Conservation (phyloP, 2,113 vertebrate genomes). For the Suncus etruscus region DNA sequence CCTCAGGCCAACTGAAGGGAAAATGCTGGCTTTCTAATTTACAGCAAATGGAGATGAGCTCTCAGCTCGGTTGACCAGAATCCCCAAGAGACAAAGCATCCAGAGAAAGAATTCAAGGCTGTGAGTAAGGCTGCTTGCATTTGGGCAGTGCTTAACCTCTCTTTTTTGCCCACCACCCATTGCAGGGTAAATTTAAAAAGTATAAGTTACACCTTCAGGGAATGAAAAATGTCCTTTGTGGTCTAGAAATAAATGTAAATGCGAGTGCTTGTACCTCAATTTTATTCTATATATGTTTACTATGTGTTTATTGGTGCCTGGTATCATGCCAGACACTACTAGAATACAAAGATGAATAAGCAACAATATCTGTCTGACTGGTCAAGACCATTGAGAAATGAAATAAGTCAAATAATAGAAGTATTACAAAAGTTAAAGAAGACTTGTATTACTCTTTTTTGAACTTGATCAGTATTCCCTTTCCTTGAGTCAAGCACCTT, state of each 20-base stretch:
- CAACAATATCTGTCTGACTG: neutral
- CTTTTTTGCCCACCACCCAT: neutral
- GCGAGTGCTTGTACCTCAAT: neutral
- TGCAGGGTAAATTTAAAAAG: conserved; percentile 1
- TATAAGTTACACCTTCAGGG: neutral
- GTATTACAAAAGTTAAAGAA: neutral
- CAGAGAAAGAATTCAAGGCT: neutral
- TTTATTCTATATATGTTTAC: conserved; percentile 1
- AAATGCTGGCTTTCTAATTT: conserved; percentile 82
- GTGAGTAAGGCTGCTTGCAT: neutral
- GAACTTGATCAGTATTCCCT: neutral
- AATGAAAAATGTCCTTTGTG: neutral
- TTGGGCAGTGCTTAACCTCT: neutral
- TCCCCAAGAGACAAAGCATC: conserved; percentile 55
- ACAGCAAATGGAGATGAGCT: conserved; percentile 72
- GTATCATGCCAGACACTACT: neutral
- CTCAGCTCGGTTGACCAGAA: conserved; percentile 58
- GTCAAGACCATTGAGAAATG: neutral
- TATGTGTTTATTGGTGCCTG: neutral
- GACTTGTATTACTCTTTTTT: neutral
- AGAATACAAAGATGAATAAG: neutral
- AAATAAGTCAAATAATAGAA: neutral
- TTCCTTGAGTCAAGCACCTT: neutral
- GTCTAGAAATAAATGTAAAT: neutral
- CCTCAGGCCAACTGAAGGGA: conserved; percentile 80